These are phyloP conservation scores for Alexandromys fortis DNA, from an alignment of 2,113 vertebrate species.

Conservation along the genomic window DNA sequence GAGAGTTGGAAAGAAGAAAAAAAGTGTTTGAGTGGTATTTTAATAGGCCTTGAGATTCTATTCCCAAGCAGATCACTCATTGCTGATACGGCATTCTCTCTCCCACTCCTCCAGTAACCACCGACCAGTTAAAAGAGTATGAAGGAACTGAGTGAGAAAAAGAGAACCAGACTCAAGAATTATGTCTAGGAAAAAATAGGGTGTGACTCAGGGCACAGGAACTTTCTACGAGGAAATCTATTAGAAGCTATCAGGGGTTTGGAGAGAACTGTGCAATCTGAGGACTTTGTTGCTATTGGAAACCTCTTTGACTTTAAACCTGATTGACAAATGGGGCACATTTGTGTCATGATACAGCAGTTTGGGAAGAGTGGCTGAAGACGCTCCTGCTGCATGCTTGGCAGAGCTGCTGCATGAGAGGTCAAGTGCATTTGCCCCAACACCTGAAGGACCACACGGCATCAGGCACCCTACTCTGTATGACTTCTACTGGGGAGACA, in stretches of 20 bases:
- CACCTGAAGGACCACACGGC: background rate
- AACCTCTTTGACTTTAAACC: background rate
- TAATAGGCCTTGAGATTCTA: background rate
- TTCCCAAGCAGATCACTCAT: background rate
- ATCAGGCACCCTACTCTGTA: too few relatives aligned
- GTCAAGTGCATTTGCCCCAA: background rate
- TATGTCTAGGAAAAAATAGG: slow-evolving; percentile 34
- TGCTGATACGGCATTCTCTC: background rate
- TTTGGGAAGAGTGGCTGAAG: background rate
- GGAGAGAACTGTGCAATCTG: background rate
- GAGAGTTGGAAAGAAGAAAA: background rate
- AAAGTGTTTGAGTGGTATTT: background rate
- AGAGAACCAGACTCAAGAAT: background rate
- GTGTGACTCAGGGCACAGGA: background rate
- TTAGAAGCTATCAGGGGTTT: background rate
- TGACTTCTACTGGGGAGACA: background rate
- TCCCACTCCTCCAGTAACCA: background rate
- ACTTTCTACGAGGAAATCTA: slow-evolving; percentile 39
- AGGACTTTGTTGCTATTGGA: background rate
- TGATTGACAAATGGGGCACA: background rate
- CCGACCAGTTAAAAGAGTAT: background rate
- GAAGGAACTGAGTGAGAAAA: background rate
- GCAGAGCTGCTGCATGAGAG: background rate
- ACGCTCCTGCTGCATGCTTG: background rate
- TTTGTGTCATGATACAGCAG: background rate